These are phyloP conservation scores for Uloborus diversus DNA, from an alignment of 1,140 invertebrate genomes.

Conservation along the genomic window DNA sequence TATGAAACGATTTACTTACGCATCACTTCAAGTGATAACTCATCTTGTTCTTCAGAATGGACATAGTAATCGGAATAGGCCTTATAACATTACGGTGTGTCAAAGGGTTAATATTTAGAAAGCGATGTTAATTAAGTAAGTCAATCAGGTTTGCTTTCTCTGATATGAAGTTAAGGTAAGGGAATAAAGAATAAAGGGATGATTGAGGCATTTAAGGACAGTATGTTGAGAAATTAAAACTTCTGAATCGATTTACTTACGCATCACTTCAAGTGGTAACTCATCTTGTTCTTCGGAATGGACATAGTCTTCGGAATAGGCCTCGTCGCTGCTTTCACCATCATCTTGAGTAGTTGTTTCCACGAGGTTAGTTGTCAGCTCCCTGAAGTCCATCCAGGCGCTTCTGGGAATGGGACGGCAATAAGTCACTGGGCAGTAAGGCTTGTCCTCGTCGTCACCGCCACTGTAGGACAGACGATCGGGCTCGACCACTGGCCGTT, in stretches of 20 bases:
- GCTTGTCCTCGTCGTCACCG: constrained; percentile 46
- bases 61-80: constrained; percentile 53
- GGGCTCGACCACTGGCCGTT: not conserved
- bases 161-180: too few relatives aligned
- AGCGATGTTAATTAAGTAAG: too few relatives aligned
- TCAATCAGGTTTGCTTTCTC: too few relatives aligned
- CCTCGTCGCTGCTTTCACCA: constrained; percentile 46
- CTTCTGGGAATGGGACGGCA: constrained; percentile 48
- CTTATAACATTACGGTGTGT: too few relatives aligned
- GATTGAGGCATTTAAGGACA: too few relatives aligned
- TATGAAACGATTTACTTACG: too few relatives aligned
- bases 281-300: constrained; percentile 46
- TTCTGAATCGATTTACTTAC: too few relatives aligned
- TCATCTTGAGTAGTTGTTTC: not conserved
- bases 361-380: not conserved
- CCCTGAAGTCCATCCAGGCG: constrained; percentile 48
- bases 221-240: too few relatives aligned
- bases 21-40: not conserved
- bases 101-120: too few relatives aligned
- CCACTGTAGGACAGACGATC: constrained; percentile 16
- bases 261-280: not conserved
- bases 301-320: constrained; percentile 51
- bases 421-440: constrained; percentile 49
- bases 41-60: constrained; percentile 40
- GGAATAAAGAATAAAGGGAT: too few relatives aligned